Evolutionary conservation across 2,888 invertebrate species (phyloP).

Genomic region (Trisateles emortualis): DNA sequence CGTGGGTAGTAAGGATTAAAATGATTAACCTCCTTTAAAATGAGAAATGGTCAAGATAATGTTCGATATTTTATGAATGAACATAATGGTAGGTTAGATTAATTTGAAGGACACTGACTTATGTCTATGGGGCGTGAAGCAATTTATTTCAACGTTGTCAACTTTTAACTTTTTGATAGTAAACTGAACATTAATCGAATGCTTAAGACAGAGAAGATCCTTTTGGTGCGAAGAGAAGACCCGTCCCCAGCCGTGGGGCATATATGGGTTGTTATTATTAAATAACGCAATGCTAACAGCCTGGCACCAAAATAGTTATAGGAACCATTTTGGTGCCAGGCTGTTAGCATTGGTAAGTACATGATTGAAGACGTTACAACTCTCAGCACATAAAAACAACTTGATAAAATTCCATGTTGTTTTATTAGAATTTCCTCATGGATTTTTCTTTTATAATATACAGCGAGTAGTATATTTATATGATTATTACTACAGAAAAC

Average conservation of each 20-base stretch:
- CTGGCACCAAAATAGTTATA: too few relatives aligned
- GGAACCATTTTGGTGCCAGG: too few relatives aligned
- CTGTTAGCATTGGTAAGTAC: too few relatives aligned
- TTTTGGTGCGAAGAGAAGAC: too few relatives aligned
- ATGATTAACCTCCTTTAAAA: neutral
- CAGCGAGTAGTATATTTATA: too few relatives aligned
- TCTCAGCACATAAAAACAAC: too few relatives aligned
- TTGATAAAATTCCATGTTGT: too few relatives aligned
- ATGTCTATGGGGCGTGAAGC: constrained; percentile 4
- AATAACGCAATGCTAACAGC: too few relatives aligned
- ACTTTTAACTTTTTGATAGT: neutral
- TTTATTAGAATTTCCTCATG: neutral
- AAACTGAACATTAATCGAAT: neutral
- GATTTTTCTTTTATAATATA: neutral
- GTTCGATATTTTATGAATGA: constrained; percentile 43
- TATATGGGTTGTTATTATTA: too few relatives aligned
- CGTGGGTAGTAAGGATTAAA: constrained; percentile 1
- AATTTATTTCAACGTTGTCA: constrained; percentile 5
- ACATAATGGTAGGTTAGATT: constrained; percentile 18
- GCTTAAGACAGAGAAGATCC: too few relatives aligned
- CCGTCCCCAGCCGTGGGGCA: too few relatives aligned
- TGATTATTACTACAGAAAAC: neutral
- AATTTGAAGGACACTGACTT: neutral
- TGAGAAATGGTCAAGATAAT: constrained; percentile 2
- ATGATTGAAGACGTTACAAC: too few relatives aligned